Base-by-base conservation (phyloP, 2,888 invertebrate genomes). In the Melinaea menophilus region DNA sequence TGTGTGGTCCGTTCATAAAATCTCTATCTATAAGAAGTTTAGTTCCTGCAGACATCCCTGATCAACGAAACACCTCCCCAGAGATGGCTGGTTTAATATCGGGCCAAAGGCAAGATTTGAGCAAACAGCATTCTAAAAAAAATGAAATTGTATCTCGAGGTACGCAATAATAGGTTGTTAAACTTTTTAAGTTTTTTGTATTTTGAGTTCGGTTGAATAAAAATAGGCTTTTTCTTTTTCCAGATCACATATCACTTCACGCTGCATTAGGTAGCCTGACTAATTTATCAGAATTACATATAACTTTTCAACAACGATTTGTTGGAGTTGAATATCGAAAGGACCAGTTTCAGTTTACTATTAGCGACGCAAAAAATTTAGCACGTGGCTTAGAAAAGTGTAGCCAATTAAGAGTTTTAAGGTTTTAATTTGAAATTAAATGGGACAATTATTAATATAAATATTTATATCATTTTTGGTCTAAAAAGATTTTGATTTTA, bases 291-390 rank as follows among this genome's bases (percentile, higher is more conserved):
- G 91, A 91, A 75, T 72, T 91, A 51, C 85, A 90, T 71, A 71
- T 91, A 13, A 88, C 88, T 2, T 91, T 82, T 71, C 90, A 90
- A 73, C 72, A 88, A 48, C 76, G 77, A 55, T 72, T 70, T 58
- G 84, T 84, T 48, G 89, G 88, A 48, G 78, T 84, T 13, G 78
- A 85, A 47, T 91, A 89, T 70, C 79, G 90, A 12, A 81, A 76
- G 73, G 90, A 90, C 72, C 90, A 91, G 72, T 90, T 90, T 73
- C 89, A 88, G 68, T 90, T 91, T 70, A 90, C 91, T n/a, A 86
- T 82, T 61, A 87, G 86, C 63, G 91, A 91, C 71, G 88, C 90
- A 0, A 89, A 86, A 71, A 86, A 84, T 69, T 78, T 91, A 46
- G 82, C 88, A 3, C 79, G 76, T 61, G 91, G 90, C 1, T 74